These are phyloP conservation scores for Menidia menidia DNA, from an alignment of 2,797 vertebrate species.

Conservation along the genomic window DNA sequence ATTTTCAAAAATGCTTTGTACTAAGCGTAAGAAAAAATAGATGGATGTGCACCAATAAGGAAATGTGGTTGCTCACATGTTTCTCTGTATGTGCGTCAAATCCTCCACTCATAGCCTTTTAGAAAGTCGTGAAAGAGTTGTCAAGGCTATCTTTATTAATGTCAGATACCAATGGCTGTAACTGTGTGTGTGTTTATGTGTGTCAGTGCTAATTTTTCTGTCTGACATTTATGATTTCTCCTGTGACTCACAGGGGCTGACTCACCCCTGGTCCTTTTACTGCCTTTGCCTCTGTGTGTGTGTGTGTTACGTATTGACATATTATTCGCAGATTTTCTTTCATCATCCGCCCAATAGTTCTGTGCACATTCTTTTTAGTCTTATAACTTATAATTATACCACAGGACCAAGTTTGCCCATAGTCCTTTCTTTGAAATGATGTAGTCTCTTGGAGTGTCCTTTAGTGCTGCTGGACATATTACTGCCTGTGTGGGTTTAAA, in stretches of 20 bases:
- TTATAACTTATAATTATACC: conserved; percentile 20
- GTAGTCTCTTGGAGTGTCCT: conserved; percentile 11
- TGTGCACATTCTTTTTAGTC: not conserved
- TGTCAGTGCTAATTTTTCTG: conserved; percentile 33
- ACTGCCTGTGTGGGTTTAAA: conserved; percentile 38
- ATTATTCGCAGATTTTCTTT: conserved; percentile 17
- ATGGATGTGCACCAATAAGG: too few species aligned
- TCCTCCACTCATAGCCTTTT: not conserved
- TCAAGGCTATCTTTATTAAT: conserved; percentile 37
- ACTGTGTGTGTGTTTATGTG: conserved; percentile 2
- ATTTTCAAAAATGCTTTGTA: not conserved
- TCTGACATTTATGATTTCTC: conserved; percentile 68
- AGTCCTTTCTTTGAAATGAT: conserved; percentile 1
- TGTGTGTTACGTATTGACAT: conserved; percentile 29
- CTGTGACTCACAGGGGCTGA: conserved; percentile 69
- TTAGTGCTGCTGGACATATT: conserved; percentile 23
- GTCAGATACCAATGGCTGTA: conserved; percentile 31
- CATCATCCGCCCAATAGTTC: not conserved
- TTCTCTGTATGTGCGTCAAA: not conserved
- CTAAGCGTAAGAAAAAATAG: too few species aligned
- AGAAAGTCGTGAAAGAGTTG: conserved; percentile 4
- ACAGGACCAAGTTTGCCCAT: not conserved
- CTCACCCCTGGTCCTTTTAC: conserved; percentile 60
- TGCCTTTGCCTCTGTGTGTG: conserved; percentile 5
- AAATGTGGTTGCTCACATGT: not conserved